Conservation (phyloP, 1,140 invertebrate genomes). For the Oncopodura yosiiana region DNA sequence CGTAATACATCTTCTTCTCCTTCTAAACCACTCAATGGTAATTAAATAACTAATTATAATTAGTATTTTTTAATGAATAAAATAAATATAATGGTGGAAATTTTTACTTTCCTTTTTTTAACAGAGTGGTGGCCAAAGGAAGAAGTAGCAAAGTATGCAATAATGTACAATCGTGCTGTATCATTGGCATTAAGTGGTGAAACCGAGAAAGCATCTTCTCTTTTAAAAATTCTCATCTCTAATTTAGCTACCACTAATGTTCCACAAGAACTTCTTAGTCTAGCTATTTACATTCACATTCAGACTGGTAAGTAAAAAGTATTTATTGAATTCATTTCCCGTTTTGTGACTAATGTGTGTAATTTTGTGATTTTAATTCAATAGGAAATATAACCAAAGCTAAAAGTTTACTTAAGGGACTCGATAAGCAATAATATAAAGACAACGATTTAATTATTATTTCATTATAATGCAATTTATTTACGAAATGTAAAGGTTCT, state of each 20-base stretch:
- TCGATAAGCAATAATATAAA: background rate
- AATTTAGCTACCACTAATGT: slow-evolving; percentile 46
- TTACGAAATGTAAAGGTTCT: too few species aligned
- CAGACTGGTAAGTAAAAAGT: background rate
- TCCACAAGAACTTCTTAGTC: slow-evolving; percentile 59
- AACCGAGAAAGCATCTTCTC: slow-evolving; percentile 57
- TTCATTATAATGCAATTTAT: background rate
- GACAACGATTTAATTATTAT: background rate
- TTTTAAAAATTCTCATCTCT: slow-evolving; percentile 44
- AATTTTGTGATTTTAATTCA: background rate
- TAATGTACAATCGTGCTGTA: slow-evolving; percentile 71
- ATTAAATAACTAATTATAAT: slow-evolving; percentile 36
- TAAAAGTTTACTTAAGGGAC: slow-evolving; percentile 18
- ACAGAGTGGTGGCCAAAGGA: slow-evolving; percentile 60
- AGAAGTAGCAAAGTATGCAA: slow-evolving; percentile 52
- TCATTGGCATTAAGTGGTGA: slow-evolving; percentile 65
- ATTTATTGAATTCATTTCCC: background rate
- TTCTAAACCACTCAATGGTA: slow-evolving; percentile 36
- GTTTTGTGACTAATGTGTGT: background rate
- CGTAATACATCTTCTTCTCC: background rate
- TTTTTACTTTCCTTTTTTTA: slow-evolving; percentile 27
- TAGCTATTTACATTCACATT: slow-evolving; percentile 62
- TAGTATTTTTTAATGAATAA: background rate
- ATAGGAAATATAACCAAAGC: slow-evolving; percentile 23
- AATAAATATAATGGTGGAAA: background rate